phyloP scores from a whole-genome alignment of 2,888 invertebrate genomes.

The Philopedon plagiatum region DNA sequence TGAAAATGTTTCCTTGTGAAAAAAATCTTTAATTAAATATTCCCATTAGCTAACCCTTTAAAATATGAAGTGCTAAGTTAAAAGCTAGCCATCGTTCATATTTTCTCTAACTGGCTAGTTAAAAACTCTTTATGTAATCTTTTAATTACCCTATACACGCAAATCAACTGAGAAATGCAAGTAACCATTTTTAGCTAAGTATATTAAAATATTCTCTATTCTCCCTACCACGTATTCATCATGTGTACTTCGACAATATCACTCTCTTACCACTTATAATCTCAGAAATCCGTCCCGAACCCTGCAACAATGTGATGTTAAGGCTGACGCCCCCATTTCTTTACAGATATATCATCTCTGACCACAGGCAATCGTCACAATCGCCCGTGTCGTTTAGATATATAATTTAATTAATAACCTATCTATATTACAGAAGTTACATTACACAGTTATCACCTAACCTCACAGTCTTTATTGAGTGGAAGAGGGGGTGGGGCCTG shows the following conservation, averaged over 20 bases:
- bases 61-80: no score
- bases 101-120: no score
- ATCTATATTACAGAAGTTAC: conserved; percentile 42
- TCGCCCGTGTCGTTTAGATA: conserved; percentile 5
- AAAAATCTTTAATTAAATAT: no score
- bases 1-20: no score
- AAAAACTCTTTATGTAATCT: not conserved
- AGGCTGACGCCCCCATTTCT: conserved; percentile 6
- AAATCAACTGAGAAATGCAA: not conserved
- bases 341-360: conserved; percentile 23
- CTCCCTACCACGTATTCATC: not conserved
- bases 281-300: conserved; percentile 40
- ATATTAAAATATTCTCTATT: conserved; percentile 9
- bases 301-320: conserved; percentile 39
- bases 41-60: no score
- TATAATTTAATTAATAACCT: conserved; percentile 35
- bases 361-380: conserved; percentile 26
- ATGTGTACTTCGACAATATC: not conserved
- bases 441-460: conserved; percentile 82
- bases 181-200: conserved; percentile 6
- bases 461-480: conserved; percentile 87
- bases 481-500: conserved; percentile 70
- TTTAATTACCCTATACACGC: not conserved
- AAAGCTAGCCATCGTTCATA: no score
- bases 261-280: conserved; percentile 32